Percentiles rank a stretch among this genome's conserved stretches.
Conservation (phyloP, 2,888 invertebrate species). For the Clostera curtula region DNA sequence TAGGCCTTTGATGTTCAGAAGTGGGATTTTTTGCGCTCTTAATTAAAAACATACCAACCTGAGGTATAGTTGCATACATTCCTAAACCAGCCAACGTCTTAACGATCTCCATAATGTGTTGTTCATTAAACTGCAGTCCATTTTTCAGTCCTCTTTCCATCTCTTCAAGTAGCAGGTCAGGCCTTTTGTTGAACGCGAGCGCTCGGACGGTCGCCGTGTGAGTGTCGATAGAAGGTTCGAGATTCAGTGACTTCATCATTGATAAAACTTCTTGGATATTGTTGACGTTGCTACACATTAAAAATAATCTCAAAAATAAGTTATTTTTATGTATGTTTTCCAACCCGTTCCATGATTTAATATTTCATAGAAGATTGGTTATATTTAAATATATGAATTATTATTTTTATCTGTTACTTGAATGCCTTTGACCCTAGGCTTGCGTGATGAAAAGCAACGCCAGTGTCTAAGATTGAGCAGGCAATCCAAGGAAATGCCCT, state of each 20-base stretch:
- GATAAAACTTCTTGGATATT: constrained; percentile 66
- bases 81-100: constrained; percentile 45
- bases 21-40: too few relatives aligned
- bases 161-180: constrained; percentile 39
- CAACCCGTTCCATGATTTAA: too few relatives aligned
- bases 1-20: too few relatives aligned
- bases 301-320: too few relatives aligned
- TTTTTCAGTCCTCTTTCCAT: constrained; percentile 36
- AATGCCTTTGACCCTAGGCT: too few relatives aligned
- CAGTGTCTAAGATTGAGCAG: too few relatives aligned
- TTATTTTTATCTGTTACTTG: too few relatives aligned
- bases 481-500: too few relatives aligned
- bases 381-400: too few relatives aligned
- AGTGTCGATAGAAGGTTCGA: constrained; percentile 62
- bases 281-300: constrained; percentile 36
- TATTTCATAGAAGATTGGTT: too few relatives aligned
- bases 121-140: constrained; percentile 46
- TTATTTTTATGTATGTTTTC: too few relatives aligned
- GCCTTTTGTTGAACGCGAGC: constrained; percentile 60
- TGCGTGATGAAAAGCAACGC: too few relatives aligned
- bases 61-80: constrained; percentile 36
- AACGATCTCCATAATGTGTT: constrained; percentile 65
- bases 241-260: constrained; percentile 74
- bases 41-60: constrained; percentile 27
- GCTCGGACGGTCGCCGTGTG: constrained; percentile 66